phyloP scores from a whole-genome alignment of 2,113 vertebrate genomes.

The Anser brachyrhynchus region DNA sequence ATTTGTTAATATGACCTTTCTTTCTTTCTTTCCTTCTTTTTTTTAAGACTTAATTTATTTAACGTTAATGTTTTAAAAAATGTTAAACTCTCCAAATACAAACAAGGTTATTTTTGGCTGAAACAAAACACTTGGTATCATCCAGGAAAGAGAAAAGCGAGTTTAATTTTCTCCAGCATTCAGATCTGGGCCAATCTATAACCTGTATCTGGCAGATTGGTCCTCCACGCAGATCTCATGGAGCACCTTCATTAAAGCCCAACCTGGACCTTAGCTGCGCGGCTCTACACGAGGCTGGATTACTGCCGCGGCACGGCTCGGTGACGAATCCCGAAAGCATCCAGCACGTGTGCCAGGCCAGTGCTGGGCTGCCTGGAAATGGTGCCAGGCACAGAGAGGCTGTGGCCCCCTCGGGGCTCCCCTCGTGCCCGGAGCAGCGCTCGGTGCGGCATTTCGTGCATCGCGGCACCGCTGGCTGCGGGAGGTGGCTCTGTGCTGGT shows the following conservation, averaged over 20 bases:
- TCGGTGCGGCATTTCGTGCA: background rate
- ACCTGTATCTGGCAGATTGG: background rate
- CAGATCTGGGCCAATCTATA: background rate
- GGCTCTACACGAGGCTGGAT: background rate
- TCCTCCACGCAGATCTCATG: background rate
- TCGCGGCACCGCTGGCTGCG: rapidly evolving
- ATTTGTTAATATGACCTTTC: background rate
- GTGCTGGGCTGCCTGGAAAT: background rate
- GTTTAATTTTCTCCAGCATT: background rate
- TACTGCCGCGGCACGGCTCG: background rate
- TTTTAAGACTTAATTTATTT: background rate
- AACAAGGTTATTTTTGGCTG: background rate
- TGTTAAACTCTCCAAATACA: background rate
- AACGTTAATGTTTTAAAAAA: background rate
- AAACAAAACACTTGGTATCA: background rate
- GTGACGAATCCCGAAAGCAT: conserved; percentile 48
- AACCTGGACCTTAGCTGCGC: background rate
- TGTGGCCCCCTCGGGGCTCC: background rate
- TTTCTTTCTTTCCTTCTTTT: background rate
- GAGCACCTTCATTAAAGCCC: background rate
- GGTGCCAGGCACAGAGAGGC: conserved; percentile 30
- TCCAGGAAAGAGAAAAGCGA: background rate
- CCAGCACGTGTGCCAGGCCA: conserved; percentile 1
- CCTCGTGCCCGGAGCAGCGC: background rate
- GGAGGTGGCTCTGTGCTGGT: background rate